Conservation (phyloP, 2,797 vertebrate species). For the Coendou prehensilis region DNA sequence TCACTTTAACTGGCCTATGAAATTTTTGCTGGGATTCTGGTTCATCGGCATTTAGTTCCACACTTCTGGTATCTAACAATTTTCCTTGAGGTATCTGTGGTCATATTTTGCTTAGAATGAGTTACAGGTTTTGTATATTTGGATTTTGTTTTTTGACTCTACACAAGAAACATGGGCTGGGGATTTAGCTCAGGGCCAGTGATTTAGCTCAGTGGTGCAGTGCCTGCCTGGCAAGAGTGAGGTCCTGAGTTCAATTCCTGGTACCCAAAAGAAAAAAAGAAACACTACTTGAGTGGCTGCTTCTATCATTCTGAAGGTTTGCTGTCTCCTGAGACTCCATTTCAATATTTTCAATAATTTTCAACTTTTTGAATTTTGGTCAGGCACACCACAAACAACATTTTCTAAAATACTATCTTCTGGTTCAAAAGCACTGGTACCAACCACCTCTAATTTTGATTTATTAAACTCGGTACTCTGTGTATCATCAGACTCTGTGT, state of each 20-base stretch:
- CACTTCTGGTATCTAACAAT: conserved; percentile 57
- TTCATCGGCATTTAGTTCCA: conserved; percentile 91
- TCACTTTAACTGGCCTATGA: conserved; percentile 91
- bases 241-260: too few relatives aligned
- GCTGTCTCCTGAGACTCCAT: conserved; percentile 72
- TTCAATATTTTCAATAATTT: conserved; percentile 72
- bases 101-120: conserved; percentile 86
- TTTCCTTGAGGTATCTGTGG: conserved; percentile 82
- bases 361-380: conserved; percentile 77
- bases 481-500: conserved; percentile 66
- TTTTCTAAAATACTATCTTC: conserved; percentile 83
- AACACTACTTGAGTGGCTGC: conserved; percentile 53
- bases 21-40: conserved; percentile 87
- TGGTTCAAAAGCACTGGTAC: conserved; percentile 78
- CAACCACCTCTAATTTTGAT: conserved; percentile 78
- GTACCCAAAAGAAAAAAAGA: too few relatives aligned
- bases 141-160: conserved; percentile 85
- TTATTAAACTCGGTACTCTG: conserved; percentile 78
- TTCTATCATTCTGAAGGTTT: conserved; percentile 82
- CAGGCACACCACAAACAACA: conserved; percentile 76
- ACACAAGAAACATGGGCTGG: conserved; percentile 72
- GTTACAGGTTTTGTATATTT: conserved; percentile 82
- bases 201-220: too few relatives aligned
- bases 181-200: too few relatives aligned
- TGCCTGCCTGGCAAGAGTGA: too few relatives aligned